Base-by-base conservation (phyloP, 2,888 invertebrate species). In the Macrophya alboannulata region DNA sequence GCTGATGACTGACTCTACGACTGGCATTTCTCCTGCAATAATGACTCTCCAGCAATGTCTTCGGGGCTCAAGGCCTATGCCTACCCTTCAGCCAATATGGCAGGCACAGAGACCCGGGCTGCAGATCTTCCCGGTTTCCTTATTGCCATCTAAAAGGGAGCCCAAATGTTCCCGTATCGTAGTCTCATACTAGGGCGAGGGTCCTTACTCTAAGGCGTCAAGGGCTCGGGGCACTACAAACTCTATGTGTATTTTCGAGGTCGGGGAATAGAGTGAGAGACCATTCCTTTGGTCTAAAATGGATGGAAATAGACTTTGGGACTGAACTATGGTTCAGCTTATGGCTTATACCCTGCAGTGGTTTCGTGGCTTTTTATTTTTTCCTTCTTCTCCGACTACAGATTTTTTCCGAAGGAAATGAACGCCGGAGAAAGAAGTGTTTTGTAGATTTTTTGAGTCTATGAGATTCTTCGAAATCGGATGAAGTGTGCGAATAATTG, bases 101-200 rank as follows among this genome's bases (percentile, higher is more conserved):
- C 6, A 51, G 31, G 21, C 40, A 48, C 48, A 40, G 25, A n/a
- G 21, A 76, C 0, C n/a, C 55, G 0, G 55, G 10, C 79, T n/a
- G 62, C 59, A 10, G 40, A 25, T 51, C 43, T 62, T 43, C 62
- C 51, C 62, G 43, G 21, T 51, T 31, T 43, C 81, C 43, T 81
- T 81, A 81, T 81, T 62, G 81, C 81, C 81, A 62, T 40, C 21
- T 62, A 81, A 81, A 81, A 81, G 81, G 81, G 59, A 81, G 40
- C 43, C 81, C 62, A 43, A 81, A 81, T 81, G 81, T 81, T 81
- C 40, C 43, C 40, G 43, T 51, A 40, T 59, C 77, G 77, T n/a
- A 77, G 37, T 31, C n/a, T 15, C 48, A 31, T 55, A 15, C 77
- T 37, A 21, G 55, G 77, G 43, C 48, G 77, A 77, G 77, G 77